A percentile compares a stretch with the other conserved stretches of the same genome.
Evolutionary conservation across 35 echinoderm and acorn worm species (phyloP).

Genomic region (Holothuria glaberrima): DNA sequence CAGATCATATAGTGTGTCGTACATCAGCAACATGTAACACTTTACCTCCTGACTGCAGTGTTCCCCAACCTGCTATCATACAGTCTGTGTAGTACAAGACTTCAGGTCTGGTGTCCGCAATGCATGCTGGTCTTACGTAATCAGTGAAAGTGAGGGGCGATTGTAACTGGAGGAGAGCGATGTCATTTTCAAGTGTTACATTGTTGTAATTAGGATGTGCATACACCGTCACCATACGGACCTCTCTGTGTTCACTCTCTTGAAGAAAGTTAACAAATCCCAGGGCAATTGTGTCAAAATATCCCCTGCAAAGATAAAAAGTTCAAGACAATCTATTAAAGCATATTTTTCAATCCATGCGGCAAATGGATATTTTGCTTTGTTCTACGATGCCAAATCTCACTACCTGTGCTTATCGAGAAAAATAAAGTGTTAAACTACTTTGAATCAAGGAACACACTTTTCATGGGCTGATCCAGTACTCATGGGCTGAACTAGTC

Average conservation of each 20-base stretch:
- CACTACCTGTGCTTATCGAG: no score
- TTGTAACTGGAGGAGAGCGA: constrained; percentile 31
- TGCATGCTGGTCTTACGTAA: constrained; percentile 36
- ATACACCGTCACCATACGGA: not conserved
- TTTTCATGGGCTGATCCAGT: no score
- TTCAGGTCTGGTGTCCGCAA: constrained; percentile 1
- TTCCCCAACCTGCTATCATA: constrained; percentile 45
- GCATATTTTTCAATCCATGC: no score
- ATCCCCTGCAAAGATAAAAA: not conserved
- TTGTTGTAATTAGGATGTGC: constrained; percentile 13
- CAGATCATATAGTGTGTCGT: no score
- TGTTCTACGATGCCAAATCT: no score
- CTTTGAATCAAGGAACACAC: no score
- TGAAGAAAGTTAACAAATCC: constrained; percentile 22
- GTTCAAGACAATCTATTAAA: no score
- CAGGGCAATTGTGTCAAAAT: not conserved
- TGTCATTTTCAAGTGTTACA: constrained; percentile 21
- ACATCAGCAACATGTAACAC: not conserved
- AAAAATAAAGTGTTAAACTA: no score
- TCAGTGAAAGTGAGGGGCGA: constrained; percentile 10
- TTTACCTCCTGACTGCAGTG: not conserved
- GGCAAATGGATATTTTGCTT: no score
- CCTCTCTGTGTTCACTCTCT: not conserved
- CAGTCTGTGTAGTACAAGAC: not conserved
- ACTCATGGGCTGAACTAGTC: no score